Base-by-base conservation (phyloP, 2,797 vertebrate genomes). In the Helarctos malayanus region DNA sequence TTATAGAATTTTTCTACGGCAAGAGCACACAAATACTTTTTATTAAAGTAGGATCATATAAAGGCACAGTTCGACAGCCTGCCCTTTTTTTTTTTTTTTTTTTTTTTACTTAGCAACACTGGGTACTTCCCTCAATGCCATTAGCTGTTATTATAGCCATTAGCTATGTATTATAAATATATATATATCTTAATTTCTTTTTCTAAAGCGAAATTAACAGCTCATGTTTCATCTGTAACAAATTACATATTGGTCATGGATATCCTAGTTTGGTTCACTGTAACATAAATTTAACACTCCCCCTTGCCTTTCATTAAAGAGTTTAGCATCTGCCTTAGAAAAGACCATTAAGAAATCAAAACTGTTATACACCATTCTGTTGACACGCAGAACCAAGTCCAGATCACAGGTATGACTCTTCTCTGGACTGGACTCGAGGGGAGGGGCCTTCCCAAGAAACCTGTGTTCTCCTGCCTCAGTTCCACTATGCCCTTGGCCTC, bases 131-230 rank as follows among this genome's bases (percentile, higher is more conserved):
- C 15, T 29, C 73, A 76, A 76, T 49, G 45, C 69, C 38, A 27
- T 73, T 25, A 27, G 69, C 45, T 49, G 45, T 76, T 76, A 47
- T 47, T 47, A 76, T 49, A 47, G 73, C 73, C 73, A 76, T 16
- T 49, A 76, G 27, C 73, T 49, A 75, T 47, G 32, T 29, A 75
- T 75, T 75, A 47, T 47, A 41, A 41, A 47, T 29, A 45, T 16
- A 61, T 47, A 68, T 63, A 19, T 56, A 35, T 35, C n/a, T 35
- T 68, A 15, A 75, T 75, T 75, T 75, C 71, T 47, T 63, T 57
- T 94, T 89, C 45, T 56, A 96, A 95, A 59, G 27, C 45, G 91
- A 90, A 94, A 81, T 80, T 84, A 96, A 61, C 94, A 86, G 90
- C 10, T 94, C 63, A 95, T n/a, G 21, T 92, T 95, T 97, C 23